Evolutionary conservation across 2,797 vertebrate genomes (phyloP), one percentile per base, ranked within the genome.

Genomic region (Cygnus olor): DNA sequence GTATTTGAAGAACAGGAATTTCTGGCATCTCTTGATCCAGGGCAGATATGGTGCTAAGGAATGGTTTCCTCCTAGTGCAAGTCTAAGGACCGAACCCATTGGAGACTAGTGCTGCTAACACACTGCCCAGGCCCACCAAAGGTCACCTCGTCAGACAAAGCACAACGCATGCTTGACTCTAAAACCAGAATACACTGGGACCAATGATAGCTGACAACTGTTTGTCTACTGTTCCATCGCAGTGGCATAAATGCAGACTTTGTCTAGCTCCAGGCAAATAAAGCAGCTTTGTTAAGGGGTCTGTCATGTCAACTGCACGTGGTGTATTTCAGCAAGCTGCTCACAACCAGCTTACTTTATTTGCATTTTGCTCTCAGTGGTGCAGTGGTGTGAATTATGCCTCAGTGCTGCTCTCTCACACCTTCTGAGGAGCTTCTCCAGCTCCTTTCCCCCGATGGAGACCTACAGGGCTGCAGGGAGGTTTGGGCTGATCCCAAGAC

Each of bases 131-230:
- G 32, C 36, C 36, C 36, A 25, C 4, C 34, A 49, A 47, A 68
- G 5, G 53, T 87, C 44, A 32, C 6, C 4, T 49, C 34, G 32
- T 24, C 53, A 45, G n/a, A n/a, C 57, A 92, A 78, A 85, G 34
- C 8, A 27, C 70, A 80, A 89, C 20, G 15, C 51, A 3, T 11
- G 6, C 30, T 58, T 0, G 0, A 12, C 54, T 64, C 57, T 65
- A 45, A 85, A 80, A 80, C 10, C 24, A 3, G 0, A 0, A 0
- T 45, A 36, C 0, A 0, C 12, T 34, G 81, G 12, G 24, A 80
- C 11, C 44, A 32, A 2, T 19, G 3, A 20, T 13, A 28, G 14
- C 10, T 77, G 64, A 3, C 9, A 5, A 0, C 0, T 20, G 10
- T 85, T 70, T 40, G 7, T 51, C 73, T 65, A 4, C 63, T 47